Percentiles rank a stretch among this genome's conserved stretches.
These are phyloP conservation scores for Struthidea cinerea DNA, from an alignment of 2,113 vertebrate genomes.

Conservation along the genomic window DNA sequence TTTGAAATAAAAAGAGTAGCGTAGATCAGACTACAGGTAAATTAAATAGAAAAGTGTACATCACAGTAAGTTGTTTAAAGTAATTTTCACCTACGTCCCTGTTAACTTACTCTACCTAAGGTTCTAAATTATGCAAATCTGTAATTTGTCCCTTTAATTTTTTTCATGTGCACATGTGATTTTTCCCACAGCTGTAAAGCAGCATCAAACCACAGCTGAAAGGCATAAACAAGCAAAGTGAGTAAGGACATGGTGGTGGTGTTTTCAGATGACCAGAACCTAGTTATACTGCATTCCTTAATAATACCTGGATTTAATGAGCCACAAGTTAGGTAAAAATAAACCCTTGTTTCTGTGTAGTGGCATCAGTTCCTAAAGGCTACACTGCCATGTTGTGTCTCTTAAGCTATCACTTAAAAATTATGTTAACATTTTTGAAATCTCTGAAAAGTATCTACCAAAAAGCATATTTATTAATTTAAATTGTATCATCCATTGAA, in stretches of 20 bases:
- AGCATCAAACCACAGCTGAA: not conserved
- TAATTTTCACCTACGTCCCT: not conserved
- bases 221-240: not conserved
- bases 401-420: not conserved
- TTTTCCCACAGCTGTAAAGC: not conserved
- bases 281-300: not conserved
- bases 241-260: not conserved
- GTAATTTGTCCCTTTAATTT: slow-evolving; percentile 13
- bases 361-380: not conserved
- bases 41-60: slow-evolving; percentile 22
- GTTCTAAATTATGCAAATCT: not conserved
- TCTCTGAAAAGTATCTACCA: not conserved
- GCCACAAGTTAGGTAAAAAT: not conserved
- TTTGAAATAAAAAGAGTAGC: slow-evolving; percentile 26
- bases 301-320: not conserved
- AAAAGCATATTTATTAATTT: not conserved
- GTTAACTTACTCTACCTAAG: not conserved
- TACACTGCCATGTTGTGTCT: not conserved
- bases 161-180: not conserved
- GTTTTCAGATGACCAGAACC: not conserved
- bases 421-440: not conserved
- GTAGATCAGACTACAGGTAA: not conserved
- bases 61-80: not conserved
- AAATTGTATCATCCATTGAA: not conserved
- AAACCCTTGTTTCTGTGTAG: not conserved